Evolutionary conservation across 2,888 invertebrate genomes (phyloP).

Genomic region (Agrypnus murinus): DNA sequence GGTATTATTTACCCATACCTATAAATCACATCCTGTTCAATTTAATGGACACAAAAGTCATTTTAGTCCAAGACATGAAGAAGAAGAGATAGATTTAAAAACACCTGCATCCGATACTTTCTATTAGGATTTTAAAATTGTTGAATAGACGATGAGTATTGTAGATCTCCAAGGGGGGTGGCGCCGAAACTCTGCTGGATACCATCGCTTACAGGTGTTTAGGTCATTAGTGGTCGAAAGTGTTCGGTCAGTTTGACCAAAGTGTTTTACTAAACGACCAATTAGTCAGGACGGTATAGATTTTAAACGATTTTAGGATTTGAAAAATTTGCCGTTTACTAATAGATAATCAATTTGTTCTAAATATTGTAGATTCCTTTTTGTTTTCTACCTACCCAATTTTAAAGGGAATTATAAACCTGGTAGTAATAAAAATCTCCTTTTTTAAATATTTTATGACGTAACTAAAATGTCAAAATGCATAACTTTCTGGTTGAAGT

Average conservation of each 20-base stretch:
- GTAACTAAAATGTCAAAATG: background rate
- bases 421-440: background rate
- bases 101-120: constrained; percentile 61
- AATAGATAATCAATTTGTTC: constrained; percentile 15
- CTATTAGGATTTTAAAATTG: constrained; percentile 38
- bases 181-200: constrained; percentile 62
- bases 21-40: constrained; percentile 30
- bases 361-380: background rate
- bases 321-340: background rate
- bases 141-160: constrained; percentile 52
- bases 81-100: constrained; percentile 57
- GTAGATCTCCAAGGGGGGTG: constrained; percentile 63
- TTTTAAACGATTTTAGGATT: constrained; percentile 12
- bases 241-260: constrained; percentile 19
- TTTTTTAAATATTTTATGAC: background rate
- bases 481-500: too few relatives aligned
- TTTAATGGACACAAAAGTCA: constrained; percentile 10
- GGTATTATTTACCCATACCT: constrained; percentile 9
- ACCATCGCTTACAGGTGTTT: constrained; percentile 64
- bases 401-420: too few relatives aligned
- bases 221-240: constrained; percentile 58
- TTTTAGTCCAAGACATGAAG: constrained; percentile 1
- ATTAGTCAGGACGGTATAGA: constrained; percentile 23
- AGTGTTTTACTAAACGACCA: constrained; percentile 31
- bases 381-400: too few relatives aligned